Conservation (phyloP, 2,113 vertebrate species). For the Saccopteryx leptura region DNA sequence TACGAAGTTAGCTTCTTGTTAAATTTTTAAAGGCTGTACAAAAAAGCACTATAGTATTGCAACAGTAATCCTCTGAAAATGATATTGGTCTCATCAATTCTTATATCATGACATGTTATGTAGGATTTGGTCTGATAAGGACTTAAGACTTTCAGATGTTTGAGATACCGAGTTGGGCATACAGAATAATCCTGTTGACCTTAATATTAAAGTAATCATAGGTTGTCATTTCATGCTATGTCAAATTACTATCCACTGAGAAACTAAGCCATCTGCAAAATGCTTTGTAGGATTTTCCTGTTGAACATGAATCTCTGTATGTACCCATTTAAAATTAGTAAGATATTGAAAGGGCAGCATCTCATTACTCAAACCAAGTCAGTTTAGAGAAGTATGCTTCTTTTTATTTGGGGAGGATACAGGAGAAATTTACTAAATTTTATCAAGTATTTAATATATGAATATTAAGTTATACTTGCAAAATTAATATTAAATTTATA, state of each 20-base stretch:
- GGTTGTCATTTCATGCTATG: conserved; percentile 37
- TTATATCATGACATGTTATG: conserved; percentile 51
- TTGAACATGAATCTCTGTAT: conserved; percentile 48
- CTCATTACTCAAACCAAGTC: conserved; percentile 30
- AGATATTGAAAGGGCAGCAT: not conserved
- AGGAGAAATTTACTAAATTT: conserved; percentile 14
- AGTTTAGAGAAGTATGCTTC: not conserved
- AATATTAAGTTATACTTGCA: conserved; percentile 48
- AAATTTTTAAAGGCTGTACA: conserved; percentile 54
- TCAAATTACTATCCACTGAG: conserved; percentile 47
- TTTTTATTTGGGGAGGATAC: conserved; percentile 1
- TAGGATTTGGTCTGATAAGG: conserved; percentile 36
- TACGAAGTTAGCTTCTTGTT: conserved; percentile 47
- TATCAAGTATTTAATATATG: conserved; percentile 35
- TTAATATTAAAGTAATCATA: conserved; percentile 73
- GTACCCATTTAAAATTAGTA: conserved; percentile 53
- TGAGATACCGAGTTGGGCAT: conserved; percentile 48
- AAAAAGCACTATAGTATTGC: not conserved
- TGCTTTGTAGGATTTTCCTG: conserved; percentile 52
- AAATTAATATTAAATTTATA: conserved; percentile 34
- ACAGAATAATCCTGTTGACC: conserved; percentile 54
- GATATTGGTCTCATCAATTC: not conserved
- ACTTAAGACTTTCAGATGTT: conserved; percentile 46
- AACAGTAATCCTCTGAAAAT: conserved; percentile 51
- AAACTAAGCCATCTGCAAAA: conserved; percentile 55